A percentile compares a stretch with the other conserved stretches of the same genome.
These are phyloP conservation scores for Camponotus vicinus DNA, from an alignment of 1,140 invertebrate genomes.

Conservation along the genomic window DNA sequence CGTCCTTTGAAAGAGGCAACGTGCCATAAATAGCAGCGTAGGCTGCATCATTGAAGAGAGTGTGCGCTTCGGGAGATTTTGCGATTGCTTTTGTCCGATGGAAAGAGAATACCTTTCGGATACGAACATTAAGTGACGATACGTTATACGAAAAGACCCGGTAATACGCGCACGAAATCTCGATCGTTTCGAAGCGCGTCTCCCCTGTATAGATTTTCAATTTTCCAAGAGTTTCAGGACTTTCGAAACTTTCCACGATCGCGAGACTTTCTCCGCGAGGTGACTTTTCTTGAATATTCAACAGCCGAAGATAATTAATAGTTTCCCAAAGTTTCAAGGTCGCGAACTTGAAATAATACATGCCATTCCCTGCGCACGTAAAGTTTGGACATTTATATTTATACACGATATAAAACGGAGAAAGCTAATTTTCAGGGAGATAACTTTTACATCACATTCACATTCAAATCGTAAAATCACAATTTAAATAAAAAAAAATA, in stretches of 20 bases:
- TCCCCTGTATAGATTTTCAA: slow-evolving; percentile 13
- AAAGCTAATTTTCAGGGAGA: neutral
- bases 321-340: slow-evolving; percentile 12
- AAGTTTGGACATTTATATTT: neutral
- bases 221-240: slow-evolving; percentile 29
- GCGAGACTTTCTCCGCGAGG: neutral
- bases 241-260: slow-evolving; percentile 13
- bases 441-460: neutral
- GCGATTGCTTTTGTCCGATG: neutral
- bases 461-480: too few species aligned
- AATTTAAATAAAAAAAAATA: too few species aligned
- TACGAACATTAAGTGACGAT: neutral
- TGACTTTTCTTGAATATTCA: slow-evolving; percentile 49
- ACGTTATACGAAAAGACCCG: neutral
- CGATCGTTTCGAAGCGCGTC: neutral
- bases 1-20: slow-evolving; percentile 20
- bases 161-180: neutral
- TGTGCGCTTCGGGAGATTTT: neutral
- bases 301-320: neutral
- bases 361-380: neutral
- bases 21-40: neutral
- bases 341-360: neutral
- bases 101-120: neutral
- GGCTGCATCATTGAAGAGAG: neutral
- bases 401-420: neutral